A percentile compares a stretch with the other conserved stretches of the same genome.
Conservation (phyloP, 2,888 invertebrate species). For the Nipponacmea schrenckii region DNA sequence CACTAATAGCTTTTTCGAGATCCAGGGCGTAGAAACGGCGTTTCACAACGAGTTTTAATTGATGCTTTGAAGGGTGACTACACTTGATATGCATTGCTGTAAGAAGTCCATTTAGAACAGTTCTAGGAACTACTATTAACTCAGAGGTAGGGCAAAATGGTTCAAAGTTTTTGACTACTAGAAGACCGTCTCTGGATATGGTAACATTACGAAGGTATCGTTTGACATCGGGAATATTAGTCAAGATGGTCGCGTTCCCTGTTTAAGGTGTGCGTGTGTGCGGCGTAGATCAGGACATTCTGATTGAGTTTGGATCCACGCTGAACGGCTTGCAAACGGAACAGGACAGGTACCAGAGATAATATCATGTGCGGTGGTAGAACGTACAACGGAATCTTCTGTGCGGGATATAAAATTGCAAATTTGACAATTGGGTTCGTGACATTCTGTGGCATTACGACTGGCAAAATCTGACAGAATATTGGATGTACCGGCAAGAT, state of each 20-base stretch:
- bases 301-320: too few species aligned
- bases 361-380: too few species aligned
- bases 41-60: constrained; percentile 23
- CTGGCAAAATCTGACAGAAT: constrained; percentile 32
- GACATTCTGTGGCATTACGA: constrained; percentile 30
- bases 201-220: constrained; percentile 25
- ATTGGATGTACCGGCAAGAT: constrained; percentile 21
- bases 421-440: constrained; percentile 24
- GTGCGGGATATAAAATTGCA: too few species aligned
- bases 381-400: too few species aligned
- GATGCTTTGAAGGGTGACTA: constrained; percentile 33
- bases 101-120: constrained; percentile 32
- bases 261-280: constrained; percentile 29
- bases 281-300: constrained; percentile 19
- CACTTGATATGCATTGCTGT: constrained; percentile 35
- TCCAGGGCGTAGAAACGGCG: constrained; percentile 38
- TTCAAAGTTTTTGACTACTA: constrained; percentile 21
- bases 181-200: constrained; percentile 25
- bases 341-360: too few species aligned
- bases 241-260: constrained; percentile 25
- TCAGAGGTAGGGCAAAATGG: constrained; percentile 26
- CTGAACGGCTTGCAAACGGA: too few species aligned
- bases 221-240: too few species aligned
- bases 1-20: constrained; percentile 31
- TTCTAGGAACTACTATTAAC: constrained; percentile 35